Conservation (phyloP, 2,113 vertebrate species). For the Panurus biarmicus region DNA sequence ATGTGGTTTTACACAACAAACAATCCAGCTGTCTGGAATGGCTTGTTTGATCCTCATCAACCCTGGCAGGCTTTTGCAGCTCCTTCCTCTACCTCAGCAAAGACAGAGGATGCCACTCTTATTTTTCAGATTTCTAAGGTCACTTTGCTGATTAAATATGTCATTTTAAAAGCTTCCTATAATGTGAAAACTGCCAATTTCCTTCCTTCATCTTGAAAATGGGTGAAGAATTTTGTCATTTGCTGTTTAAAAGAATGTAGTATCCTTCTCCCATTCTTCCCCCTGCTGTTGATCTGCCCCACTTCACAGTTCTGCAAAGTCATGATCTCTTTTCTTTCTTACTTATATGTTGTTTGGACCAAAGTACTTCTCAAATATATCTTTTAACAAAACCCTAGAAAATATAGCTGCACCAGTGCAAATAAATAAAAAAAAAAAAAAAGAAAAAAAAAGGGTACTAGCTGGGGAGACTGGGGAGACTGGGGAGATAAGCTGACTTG, state of each 20-base stretch:
- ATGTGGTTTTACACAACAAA: neutral
- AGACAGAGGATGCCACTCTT: neutral
- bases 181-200: neutral
- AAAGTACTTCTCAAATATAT: neutral
- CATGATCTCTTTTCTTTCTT: neutral
- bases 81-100: constrained; percentile 19
- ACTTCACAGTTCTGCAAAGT: neutral
- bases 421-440: neutral
- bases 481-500: neutral
- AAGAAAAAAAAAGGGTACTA: neutral
- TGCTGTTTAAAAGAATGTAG: neutral
- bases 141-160: neutral
- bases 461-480: rapidly evolving
- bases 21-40: neutral
- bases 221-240: neutral
- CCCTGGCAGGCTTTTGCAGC: neutral
- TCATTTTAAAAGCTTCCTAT: constrained; percentile 19
- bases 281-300: neutral
- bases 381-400: neutral
- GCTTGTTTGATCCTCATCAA: constrained; percentile 8
- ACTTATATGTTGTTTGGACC: neutral
- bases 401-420: neutral
- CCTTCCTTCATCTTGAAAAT: neutral
- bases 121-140: neutral
- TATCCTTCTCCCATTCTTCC: neutral